Percentiles rank a stretch among this genome's conserved stretches.
phyloP scores from a whole-genome alignment of 2,888 invertebrate species.

The Hydroisotoma schaefferi region DNA sequence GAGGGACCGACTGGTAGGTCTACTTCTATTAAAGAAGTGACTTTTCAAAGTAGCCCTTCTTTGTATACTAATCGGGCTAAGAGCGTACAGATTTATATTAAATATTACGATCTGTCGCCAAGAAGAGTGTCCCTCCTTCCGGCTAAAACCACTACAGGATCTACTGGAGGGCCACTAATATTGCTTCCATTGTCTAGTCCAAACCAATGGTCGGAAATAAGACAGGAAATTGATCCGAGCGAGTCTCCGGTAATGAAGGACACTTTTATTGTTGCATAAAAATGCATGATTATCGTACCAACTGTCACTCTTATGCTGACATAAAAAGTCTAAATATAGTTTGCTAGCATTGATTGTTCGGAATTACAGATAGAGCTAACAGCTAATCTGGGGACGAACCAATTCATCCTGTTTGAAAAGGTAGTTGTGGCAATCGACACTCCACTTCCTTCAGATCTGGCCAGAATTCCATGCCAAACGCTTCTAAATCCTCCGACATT shows the following conservation, averaged over 20 bases:
- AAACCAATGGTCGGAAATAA: constrained; percentile 13
- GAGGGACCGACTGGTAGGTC: constrained; percentile 2
- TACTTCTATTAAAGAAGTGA: constrained; percentile 6
- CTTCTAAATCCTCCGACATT: neutral
- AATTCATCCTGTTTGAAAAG: constrained; percentile 17
- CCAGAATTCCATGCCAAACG: constrained; percentile 8
- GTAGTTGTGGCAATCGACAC: constrained; percentile 17
- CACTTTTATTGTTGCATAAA: no score
- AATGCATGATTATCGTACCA: neutral
- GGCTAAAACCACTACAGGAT: neutral
- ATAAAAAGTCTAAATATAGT: neutral
- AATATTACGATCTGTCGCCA: constrained; percentile 12
- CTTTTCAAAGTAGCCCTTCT: neutral
- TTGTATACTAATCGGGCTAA: constrained; percentile 7
- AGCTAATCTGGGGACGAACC: constrained; percentile 3
- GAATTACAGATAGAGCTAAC: constrained; percentile 15
- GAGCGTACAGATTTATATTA: constrained; percentile 11
- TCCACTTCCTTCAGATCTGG: constrained; percentile 9
- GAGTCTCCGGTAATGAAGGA: constrained; percentile 11
- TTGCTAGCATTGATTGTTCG: neutral
- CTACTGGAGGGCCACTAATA: neutral
- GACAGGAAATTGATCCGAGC: constrained; percentile 8
- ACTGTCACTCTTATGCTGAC: no score
- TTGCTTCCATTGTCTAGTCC: constrained; percentile 13
- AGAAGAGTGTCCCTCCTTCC: constrained; percentile 13